phyloP scores from a whole-genome alignment of 2,888 invertebrate genomes.

The Clepsis dumicolana region DNA sequence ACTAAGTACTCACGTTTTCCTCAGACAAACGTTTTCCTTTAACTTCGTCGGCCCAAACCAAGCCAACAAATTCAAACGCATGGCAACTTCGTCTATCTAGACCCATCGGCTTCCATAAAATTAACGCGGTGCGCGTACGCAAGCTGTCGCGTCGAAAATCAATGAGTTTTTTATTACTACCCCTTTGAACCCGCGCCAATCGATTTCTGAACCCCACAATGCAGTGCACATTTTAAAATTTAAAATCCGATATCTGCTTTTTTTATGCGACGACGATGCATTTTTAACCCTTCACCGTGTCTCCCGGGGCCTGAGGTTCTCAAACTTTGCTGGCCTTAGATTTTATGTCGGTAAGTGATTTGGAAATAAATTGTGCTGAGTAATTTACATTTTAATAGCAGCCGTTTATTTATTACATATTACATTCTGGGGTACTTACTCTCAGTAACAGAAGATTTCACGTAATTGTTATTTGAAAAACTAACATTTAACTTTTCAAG shows the following conservation, averaged over 20 bases:
- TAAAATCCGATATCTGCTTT: constrained; percentile 86
- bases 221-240: constrained; percentile 86
- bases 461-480: no score
- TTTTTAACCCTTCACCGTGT: constrained; percentile 85
- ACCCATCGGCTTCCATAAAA: constrained; percentile 38
- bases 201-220: constrained; percentile 84
- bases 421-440: no score
- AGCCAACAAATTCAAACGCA: constrained; percentile 19
- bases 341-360: background rate
- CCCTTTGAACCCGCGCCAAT: constrained; percentile 82
- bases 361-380: background rate
- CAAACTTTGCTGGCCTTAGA: constrained; percentile 53
- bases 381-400: no score
- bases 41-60: no score
- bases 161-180: constrained; percentile 80
- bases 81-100: constrained; percentile 31
- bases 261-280: constrained; percentile 83
- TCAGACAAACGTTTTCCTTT: no score
- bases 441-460: no score
- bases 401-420: no score
- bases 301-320: constrained; percentile 60
- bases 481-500: no score
- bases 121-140: constrained; percentile 57
- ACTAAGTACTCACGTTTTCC: no score
- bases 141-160: constrained; percentile 79